Evolutionary conservation across 2,113 vertebrate genomes (phyloP).

Genomic region (Bubo scandiacus): DNA sequence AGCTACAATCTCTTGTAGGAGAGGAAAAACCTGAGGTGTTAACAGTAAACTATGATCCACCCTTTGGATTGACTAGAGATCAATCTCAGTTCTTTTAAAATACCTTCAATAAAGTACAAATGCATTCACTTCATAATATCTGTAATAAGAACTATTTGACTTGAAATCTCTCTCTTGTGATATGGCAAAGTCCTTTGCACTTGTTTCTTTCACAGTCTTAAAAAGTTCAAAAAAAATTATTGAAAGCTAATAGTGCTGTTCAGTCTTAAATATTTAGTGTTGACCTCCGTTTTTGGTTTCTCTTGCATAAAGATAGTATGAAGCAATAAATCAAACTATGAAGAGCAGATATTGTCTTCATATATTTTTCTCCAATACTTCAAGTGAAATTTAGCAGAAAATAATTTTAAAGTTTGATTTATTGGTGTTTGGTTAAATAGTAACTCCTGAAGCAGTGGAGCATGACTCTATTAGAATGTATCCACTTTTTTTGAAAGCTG

Average conservation of each 20-base stretch:
- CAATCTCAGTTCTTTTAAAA: background rate
- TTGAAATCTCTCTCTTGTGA: background rate
- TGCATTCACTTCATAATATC: background rate
- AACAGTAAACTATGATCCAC: background rate
- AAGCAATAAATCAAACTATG: constrained; percentile 32
- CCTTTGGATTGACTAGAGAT: background rate
- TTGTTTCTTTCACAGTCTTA: background rate
- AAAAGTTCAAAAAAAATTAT: background rate
- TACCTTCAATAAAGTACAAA: background rate
- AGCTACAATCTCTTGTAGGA: background rate
- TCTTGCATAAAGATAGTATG: background rate
- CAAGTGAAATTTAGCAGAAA: constrained; percentile 51
- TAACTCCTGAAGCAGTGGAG: background rate
- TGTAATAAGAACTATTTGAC: background rate
- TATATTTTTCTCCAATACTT: background rate
- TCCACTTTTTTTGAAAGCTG: background rate
- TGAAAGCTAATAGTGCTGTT: background rate
- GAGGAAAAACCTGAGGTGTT: background rate
- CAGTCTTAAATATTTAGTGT: background rate
- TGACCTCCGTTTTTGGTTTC: background rate
- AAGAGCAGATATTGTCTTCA: background rate
- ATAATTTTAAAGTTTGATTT: constrained; percentile 24
- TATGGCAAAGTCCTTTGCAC: background rate
- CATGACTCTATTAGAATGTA: background rate
- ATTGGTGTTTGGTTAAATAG: constrained; percentile 8